Conservation (phyloP, 2,888 invertebrate genomes). For the Ceriagrion tenellum region DNA sequence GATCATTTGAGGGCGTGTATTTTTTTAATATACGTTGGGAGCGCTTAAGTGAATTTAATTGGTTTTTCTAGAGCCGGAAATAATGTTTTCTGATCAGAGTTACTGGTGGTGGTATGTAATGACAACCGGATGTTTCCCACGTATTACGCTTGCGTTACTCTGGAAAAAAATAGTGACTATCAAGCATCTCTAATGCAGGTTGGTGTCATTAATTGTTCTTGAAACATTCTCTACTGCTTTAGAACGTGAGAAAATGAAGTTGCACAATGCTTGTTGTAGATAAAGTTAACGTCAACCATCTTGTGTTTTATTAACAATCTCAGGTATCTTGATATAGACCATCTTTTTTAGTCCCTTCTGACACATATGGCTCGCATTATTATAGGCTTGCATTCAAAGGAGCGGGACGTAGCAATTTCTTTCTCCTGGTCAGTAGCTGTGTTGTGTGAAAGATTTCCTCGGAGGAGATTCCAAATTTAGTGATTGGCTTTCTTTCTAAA, state of each 20-base stretch:
- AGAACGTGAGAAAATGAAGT: not conserved
- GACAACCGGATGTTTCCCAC: slow-evolving; percentile 39
- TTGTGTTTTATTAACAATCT: not conserved
- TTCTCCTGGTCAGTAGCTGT: not conserved
- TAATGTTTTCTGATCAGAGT: slow-evolving; percentile 19
- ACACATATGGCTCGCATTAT: too few relatives aligned
- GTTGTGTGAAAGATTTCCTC: not conserved
- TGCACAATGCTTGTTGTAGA: not conserved
- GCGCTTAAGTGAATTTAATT: slow-evolving; percentile 3
- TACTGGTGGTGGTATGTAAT: not conserved
- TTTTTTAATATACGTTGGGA: slow-evolving; percentile 24
- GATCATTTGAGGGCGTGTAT: slow-evolving; percentile 7
- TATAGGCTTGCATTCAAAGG: not conserved
- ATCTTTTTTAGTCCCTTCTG: not conserved
- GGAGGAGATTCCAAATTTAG: too few relatives aligned
- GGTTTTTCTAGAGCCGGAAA: slow-evolving; percentile 20
- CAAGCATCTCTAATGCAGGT: not conserved
- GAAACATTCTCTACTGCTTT: not conserved
- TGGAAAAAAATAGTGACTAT: not conserved
- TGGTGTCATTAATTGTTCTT: not conserved
- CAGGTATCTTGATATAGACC: not conserved
- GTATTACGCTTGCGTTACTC: not conserved
- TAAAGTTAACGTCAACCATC: not conserved
- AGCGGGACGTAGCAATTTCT: too few relatives aligned
- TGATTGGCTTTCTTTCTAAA: too few relatives aligned